phyloP scores from a whole-genome alignment of 2,113 vertebrate species.

The Neofelis nebulosa region DNA sequence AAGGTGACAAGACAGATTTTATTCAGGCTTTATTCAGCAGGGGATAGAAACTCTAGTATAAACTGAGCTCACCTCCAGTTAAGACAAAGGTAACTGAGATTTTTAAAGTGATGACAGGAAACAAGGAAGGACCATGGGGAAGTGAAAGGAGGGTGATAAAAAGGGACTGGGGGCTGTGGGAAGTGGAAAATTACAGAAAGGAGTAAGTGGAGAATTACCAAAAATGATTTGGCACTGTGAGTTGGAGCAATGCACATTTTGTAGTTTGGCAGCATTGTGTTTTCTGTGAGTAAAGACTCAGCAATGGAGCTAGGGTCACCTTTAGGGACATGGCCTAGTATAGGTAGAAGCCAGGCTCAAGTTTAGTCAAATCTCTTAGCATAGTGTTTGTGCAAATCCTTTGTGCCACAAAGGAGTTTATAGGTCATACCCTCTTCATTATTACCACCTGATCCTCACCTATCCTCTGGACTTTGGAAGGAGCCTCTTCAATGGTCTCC shows the following conservation, averaged over 20 bases:
- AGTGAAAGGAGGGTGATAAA: background rate
- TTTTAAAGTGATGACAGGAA: background rate
- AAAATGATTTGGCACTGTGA: background rate
- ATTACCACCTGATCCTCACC: background rate
- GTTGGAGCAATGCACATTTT: background rate
- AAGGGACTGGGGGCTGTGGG: background rate
- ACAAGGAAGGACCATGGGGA: background rate
- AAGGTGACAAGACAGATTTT: background rate
- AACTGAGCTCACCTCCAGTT: background rate
- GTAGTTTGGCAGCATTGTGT: background rate
- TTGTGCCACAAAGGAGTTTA: background rate
- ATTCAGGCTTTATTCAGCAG: background rate
- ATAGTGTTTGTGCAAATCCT: background rate
- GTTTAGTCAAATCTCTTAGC: background rate
- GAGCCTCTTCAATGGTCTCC: background rate
- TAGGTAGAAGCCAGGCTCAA: background rate
- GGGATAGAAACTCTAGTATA: background rate
- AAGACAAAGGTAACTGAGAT: background rate
- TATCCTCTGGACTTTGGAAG: background rate
- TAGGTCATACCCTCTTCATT: background rate
- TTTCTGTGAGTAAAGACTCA: background rate
- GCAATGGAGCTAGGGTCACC: background rate
- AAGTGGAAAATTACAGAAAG: background rate
- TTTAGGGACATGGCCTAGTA: background rate
- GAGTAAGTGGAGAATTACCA: background rate